Base-by-base conservation (phyloP, 2,888 invertebrate species). In the Diadromus collaris region DNA sequence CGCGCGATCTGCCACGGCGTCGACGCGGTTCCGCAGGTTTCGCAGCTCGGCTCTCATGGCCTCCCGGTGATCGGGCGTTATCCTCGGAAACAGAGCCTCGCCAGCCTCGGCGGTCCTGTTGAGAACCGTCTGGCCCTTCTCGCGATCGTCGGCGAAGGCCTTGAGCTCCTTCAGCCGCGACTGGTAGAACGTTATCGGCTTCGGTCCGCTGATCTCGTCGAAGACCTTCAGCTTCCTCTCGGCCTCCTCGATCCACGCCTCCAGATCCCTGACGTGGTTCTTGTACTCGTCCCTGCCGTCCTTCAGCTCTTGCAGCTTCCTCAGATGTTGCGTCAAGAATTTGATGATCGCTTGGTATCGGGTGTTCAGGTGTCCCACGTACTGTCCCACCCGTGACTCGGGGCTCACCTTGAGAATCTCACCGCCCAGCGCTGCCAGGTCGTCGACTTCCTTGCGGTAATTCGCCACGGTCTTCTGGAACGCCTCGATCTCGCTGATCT, bases 11-110 rank as follows among this genome's bases (percentile, higher is more conserved):
- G 96, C 94, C 60, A 97, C 94, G 64, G 95, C 93, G 91, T 98
- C 98, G 86, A 97, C 97, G 81, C 94, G 94, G 86, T 96, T 95
- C 81, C 98, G 93, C 70, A 98, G 92, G 79, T 94, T 93, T 87
- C 97, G 93, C 21, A 98, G 90, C 88, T 98, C 97, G 63, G 95
- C 94, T 81, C 98, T 93, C 67, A 98, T 95, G 65, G 93, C 92
- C 88, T 98, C 98, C 65, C 98, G 94, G 77, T 97, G 96, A 86
- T 97, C 97, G 1, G 97, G 95, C 0, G 96, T 96, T 9, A 98
- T 96, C 54, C 96, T 95, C 13, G 97, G 94, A 86, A 97, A 97
- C 10, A 99, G 92, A 6, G 95, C 94, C 92, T 99, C 98, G 0
- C 98, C 98, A 71, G 95, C 94, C 89, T 97, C 97, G 0, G 97